Percentiles rank a stretch among this genome's conserved stretches.
These are phyloP conservation scores for Lasioglossum pauxillum DNA, from an alignment of 2,888 invertebrate genomes.

Conservation along the genomic window DNA sequence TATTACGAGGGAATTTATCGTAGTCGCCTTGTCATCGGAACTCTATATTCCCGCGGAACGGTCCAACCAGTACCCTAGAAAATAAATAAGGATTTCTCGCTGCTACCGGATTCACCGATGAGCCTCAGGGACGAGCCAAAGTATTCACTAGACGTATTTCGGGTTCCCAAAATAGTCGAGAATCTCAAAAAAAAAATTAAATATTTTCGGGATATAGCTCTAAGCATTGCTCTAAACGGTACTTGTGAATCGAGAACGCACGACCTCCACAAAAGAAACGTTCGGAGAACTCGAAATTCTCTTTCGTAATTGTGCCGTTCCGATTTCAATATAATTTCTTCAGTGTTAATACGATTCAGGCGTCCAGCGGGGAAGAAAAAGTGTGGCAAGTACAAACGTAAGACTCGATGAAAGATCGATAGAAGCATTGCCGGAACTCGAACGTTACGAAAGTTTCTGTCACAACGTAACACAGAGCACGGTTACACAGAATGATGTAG, in stretches of 20 bases:
- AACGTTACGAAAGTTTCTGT: constrained; percentile 49
- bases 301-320: constrained; percentile 25
- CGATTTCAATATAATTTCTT: constrained; percentile 50
- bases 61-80: constrained; percentile 41
- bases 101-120: constrained; percentile 28
- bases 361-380: constrained; percentile 37
- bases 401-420: constrained; percentile 58
- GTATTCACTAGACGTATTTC: too few relatives aligned
- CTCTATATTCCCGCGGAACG: constrained; percentile 27
- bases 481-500: constrained; percentile 43
- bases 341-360: constrained; percentile 40
- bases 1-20: constrained; percentile 59
- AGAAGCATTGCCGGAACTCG: constrained; percentile 55
- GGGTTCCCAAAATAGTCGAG: too few relatives aligned
- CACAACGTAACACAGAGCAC: constrained; percentile 43
- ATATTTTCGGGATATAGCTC: too few relatives aligned
- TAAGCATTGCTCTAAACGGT: too few relatives aligned
- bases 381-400: constrained; percentile 52
- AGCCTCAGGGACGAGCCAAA: too few relatives aligned
- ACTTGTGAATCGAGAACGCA: not conserved
- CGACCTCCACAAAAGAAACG: not conserved
- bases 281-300: constrained; percentile 21
- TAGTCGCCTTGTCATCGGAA: constrained; percentile 40
- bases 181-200: too few relatives aligned
- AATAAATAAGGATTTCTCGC: constrained; percentile 15